phyloP scores from a whole-genome alignment of 2,888 invertebrate genomes.

The Protodeltote pygarga region DNA sequence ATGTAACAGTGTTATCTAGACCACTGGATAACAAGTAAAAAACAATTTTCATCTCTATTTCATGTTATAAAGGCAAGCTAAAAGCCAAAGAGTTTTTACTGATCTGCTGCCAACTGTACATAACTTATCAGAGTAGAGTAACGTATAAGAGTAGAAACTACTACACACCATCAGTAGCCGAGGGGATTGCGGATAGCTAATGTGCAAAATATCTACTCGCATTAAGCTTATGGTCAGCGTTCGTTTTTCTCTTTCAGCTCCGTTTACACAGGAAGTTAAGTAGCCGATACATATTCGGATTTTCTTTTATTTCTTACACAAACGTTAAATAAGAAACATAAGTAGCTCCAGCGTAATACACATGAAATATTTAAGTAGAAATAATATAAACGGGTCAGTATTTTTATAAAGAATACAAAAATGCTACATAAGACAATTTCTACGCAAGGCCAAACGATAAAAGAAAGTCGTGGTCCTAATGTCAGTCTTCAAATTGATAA shows the following conservation, averaged over 20 bases:
- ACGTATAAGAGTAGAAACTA: no score
- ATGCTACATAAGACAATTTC: constrained; percentile 30
- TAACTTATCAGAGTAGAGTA: no score
- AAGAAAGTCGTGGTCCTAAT: constrained; percentile 14
- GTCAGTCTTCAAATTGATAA: constrained; percentile 29
- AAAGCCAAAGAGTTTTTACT: no score
- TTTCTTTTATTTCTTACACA: not conserved
- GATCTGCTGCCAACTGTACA: no score
- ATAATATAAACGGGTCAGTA: not conserved
- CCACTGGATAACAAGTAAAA: no score
- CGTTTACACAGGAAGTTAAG: not conserved
- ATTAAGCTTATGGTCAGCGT: not conserved
- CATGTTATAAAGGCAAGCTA: no score
- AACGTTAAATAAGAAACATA: not conserved
- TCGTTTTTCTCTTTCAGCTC: not conserved
- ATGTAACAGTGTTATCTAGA: no score
- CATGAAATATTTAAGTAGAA: not conserved
- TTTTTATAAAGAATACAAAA: constrained; percentile 20
- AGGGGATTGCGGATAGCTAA: no score
- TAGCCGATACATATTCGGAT: not conserved
- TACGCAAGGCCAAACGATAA: constrained; percentile 22
- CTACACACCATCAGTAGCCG: no score
- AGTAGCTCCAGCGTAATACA: not conserved
- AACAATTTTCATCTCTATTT: no score
- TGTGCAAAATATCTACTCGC: no score